Base-by-base conservation (phyloP, 2,888 invertebrate species). In the Cephalotes varians region DNA sequence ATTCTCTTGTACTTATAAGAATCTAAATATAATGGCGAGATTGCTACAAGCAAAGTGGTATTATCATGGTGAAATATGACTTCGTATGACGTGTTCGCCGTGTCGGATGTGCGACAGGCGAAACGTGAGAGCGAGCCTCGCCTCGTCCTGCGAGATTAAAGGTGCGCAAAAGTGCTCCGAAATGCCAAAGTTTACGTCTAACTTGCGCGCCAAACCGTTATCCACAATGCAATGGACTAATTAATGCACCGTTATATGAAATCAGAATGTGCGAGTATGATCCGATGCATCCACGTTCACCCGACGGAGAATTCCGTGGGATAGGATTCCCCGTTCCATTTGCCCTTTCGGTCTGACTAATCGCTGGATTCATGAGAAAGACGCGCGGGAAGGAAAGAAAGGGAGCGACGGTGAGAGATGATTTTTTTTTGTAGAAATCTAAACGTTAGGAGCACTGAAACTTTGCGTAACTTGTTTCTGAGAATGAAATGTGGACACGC, bases 281-380 rank as follows among this genome's bases (percentile, higher is more conserved):
- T 65, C 12, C 12, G 65, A 65, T 47, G 69, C 44, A 37, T 73
- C 40, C 37, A 49, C 76, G 37, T 67, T 64, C 65, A 44, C 47
- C 34, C 65, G n/a, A 31, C 31, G 18, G 47, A 49, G 51, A 47
- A 79, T 74, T 56, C 65, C 87, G 89, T 87, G 89, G 74, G 87
- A 89, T 81, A 79, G 65, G 25, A 67, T 28, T 25, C 25, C 47
- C 49, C 72, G 51, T 73, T 54, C 64, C 64, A 62, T 18, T 85
- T 87, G 85, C 81, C 83, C 87, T 89, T 88, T 88, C 64, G 58
- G 56, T 87, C 47, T 83, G 89, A 89, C 87, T 88, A 85, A 88
- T 88, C 89, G 80, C n/a, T 31, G 9, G 72, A 31, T 76, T 82
- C 73, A 71, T 65, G 84, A 81, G 89, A 86, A 82, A 88, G 58